phyloP scores from a whole-genome alignment of 2,888 invertebrate genomes.

The Trissolcus brochymenae region DNA sequence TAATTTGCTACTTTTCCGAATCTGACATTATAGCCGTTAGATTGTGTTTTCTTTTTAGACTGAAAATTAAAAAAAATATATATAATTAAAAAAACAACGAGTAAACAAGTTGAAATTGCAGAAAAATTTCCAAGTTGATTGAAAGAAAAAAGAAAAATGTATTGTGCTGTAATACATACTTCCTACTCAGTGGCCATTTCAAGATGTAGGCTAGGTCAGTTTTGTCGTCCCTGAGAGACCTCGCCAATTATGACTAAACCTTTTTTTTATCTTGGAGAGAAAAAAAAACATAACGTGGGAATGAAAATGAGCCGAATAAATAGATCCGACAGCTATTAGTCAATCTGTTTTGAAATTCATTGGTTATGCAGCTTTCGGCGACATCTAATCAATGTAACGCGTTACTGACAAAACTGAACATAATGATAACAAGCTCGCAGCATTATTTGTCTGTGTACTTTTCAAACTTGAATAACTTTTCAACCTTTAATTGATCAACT shows the following conservation, averaged over 20 bases:
- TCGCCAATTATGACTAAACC: neutral
- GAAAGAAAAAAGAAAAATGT: too few relatives aligned
- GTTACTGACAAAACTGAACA: slow-evolving; percentile 28
- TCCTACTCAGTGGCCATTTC: neutral
- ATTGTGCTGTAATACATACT: too few relatives aligned
- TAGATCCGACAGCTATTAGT: neutral
- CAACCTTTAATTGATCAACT: too few relatives aligned
- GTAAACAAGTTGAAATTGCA: too few relatives aligned
- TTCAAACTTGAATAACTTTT: slow-evolving; percentile 9
- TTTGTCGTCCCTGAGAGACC: neutral
- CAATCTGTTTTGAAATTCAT: slow-evolving; percentile 18
- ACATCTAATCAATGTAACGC: slow-evolving; percentile 25
- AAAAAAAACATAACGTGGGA: neutral
- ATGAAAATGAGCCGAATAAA: neutral
- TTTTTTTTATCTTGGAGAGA: neutral
- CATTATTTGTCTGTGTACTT: too few relatives aligned
- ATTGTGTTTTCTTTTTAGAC: too few relatives aligned
- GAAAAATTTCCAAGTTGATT: too few relatives aligned
- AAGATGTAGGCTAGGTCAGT: neutral
- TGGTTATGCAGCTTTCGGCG: slow-evolving; percentile 11
- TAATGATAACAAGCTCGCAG: slow-evolving; percentile 24
- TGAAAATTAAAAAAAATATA: too few relatives aligned
- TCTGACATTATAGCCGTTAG: neutral
- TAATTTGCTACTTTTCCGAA: neutral
- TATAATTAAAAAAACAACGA: too few relatives aligned